phyloP scores from a whole-genome alignment of 92 coral and sea anemone genomes.

The Porites lobata region DNA sequence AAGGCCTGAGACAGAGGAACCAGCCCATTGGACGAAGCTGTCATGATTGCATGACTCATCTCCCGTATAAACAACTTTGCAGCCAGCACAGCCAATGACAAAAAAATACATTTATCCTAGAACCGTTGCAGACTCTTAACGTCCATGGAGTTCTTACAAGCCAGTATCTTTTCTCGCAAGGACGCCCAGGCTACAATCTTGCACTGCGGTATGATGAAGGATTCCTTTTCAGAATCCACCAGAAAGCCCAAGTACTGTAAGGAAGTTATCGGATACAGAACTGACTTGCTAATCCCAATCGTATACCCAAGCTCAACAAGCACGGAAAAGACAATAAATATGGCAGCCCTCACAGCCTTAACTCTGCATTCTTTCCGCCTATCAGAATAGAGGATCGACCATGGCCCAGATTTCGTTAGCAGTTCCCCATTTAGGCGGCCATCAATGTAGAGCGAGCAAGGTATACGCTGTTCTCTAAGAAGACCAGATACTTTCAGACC shows the following conservation, averaged over 20 bases:
- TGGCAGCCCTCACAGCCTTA: constrained; percentile 20
- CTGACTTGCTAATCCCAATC: constrained; percentile 33
- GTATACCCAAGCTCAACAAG: constrained; percentile 40
- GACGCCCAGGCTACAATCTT: constrained; percentile 16
- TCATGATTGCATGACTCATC: constrained; percentile 1
- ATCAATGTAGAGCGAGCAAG: constrained; percentile 44
- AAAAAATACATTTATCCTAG: neutral
- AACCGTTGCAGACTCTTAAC: neutral
- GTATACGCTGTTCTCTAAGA: constrained; percentile 5
- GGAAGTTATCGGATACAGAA: constrained; percentile 6
- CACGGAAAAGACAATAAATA: constrained; percentile 12
- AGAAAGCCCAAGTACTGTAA: constrained; percentile 26
- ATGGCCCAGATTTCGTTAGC: constrained; percentile 14
- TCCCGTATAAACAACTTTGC: constrained; percentile 13
- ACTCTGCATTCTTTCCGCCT: neutral
- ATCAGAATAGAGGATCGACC: constrained; percentile 1
- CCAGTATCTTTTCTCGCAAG: constrained; percentile 1
- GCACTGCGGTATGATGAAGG: constrained; percentile 24
- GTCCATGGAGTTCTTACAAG: neutral
- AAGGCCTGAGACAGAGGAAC: constrained; percentile 2
- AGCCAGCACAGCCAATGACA: neutral
- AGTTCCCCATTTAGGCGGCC: constrained; percentile 38
- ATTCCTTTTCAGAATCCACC: constrained; percentile 36
- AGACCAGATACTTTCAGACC: constrained; percentile 22
- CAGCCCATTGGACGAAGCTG: constrained; percentile 2